Conservation (phyloP, 2,797 vertebrate genomes). For the Melanotaenia maccullochi region DNA sequence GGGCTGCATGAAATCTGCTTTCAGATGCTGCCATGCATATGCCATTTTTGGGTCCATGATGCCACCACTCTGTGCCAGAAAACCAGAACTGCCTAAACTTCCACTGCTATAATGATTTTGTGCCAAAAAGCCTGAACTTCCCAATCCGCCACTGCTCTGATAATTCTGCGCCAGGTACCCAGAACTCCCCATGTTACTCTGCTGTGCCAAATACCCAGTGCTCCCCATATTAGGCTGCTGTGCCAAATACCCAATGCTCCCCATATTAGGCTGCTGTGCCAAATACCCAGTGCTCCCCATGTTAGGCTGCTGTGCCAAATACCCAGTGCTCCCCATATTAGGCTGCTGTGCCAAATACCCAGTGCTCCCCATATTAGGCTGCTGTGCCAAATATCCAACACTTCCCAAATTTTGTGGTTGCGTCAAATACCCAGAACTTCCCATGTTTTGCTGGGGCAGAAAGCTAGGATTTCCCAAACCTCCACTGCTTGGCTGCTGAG, state of each 20-base stretch:
- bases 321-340: constrained; percentile 66
- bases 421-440: constrained; percentile 69
- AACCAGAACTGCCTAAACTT: constrained; percentile 78
- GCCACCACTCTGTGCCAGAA: constrained; percentile 75
- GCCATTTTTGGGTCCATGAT: constrained; percentile 83
- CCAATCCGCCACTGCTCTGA: constrained; percentile 69
- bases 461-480: constrained; percentile 64
- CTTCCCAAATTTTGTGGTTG: constrained; percentile 61
- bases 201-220: constrained; percentile 62
- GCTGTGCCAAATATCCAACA: constrained; percentile 74
- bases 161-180: constrained; percentile 77
- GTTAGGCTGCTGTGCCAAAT: constrained; percentile 65
- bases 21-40: constrained; percentile 86
- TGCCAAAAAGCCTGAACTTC: constrained; percentile 78
- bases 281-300: constrained; percentile 70
- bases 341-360: constrained; percentile 43
- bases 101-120: constrained; percentile 87
- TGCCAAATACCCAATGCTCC: constrained; percentile 64
- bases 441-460: constrained; percentile 72
- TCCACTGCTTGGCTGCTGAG: constrained; percentile 68
- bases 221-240: constrained; percentile 66
- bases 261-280: constrained; percentile 66
- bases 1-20: constrained; percentile 90
- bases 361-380: constrained; percentile 52
- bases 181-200: constrained; percentile 66